Evolutionary conservation across 2,888 invertebrate species (phyloP), one percentile per base, ranked within the genome.

Genomic region (Trilocha varians): DNA sequence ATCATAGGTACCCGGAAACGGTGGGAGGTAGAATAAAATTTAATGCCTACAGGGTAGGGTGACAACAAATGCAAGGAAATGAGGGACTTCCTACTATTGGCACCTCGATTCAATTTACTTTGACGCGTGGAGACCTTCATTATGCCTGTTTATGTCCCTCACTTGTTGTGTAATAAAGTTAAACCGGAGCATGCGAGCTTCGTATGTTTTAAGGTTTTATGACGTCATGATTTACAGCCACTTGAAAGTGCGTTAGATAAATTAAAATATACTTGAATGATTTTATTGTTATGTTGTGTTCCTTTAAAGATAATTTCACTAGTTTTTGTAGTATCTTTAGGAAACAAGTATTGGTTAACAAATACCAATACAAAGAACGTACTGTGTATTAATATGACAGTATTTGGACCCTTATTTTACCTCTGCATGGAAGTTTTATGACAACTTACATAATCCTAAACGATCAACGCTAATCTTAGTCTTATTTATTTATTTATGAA

Each of bases 11-110:
- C 57, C 70, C 69, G 76, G 72, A 74, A 68, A 68, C 62, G 65
- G 74, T 62, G 64, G 69, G 57, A 56, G 52, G 55, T 49, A 65
- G 63, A 72, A 71, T 70, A 75, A 77, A 78, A 77, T 76, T 70
- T 78, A 76, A 76, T 75, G 73, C 69, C 61, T 65, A 66, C 62
- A 49, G 64, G 63, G 53, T 59, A 64, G 57, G 59, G 53, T 64
- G 69, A 65, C 77, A 73, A 78, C 78, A 79, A 79, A 76, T 77
- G 71, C 62, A 70, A 69, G 80, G 79, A 82, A 80, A 82, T 80
- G 78, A 79, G 78, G 76, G 65, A 70, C 78, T 78, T 80, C 80
- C 80, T 65, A 59, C 69, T 66, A 78, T 78, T 64, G 74, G 70
- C 75, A 75, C 77, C 70, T 73, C 67, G 65, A 76, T 76, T 69